Evolutionary conservation across 1,140 invertebrate genomes (phyloP), one percentile per base, ranked within the genome.

Genomic region (Caenorhabditis latens): DNA sequence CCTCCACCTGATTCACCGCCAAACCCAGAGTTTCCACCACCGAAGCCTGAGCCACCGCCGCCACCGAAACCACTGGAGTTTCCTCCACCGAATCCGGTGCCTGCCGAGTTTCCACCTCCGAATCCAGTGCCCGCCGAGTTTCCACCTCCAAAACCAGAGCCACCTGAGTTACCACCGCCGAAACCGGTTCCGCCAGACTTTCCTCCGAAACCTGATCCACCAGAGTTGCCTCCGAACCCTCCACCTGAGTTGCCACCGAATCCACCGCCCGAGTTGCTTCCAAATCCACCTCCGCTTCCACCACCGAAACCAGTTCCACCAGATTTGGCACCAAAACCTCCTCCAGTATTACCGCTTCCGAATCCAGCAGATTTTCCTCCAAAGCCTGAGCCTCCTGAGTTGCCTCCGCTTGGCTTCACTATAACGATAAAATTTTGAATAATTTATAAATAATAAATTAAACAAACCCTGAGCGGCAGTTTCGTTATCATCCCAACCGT

Each of bases 281-380:
- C 43, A 19, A 75, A 65, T 43, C 53, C 85, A 19, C 84, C 67
- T 19, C 7, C 4, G 13, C 53, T 46, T 48, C 86, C 57, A 13
- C 79, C 86, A 14, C 55, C 32, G 21, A 57, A 83, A 5, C 83
- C 58, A 53, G 87, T 61, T 32, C 32, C 32, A 0, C 86, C 83
- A 14, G 86, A 32, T 42, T 87, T 53, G 16, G 50, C 50, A 14
- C 50, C 50, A 16, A 53, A 53, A 79, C 43, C 57, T n/a, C 57
- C 57, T 58, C 16, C 57, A 8, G 16, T 8, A n/a, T 21, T 21
- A 53, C 50, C 50, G 57, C 8, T 19, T 58, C 57, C 57, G 57
- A 63, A 63, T 24, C 71, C 71, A 21, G 19, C 9, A 6, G n/a
- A 65, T 24, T 65, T 65, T 24, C 55, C 57, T 32, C 75, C 75